phyloP scores from a whole-genome alignment of 2,113 vertebrate species.

The Trematomus loennbergii region DNA sequence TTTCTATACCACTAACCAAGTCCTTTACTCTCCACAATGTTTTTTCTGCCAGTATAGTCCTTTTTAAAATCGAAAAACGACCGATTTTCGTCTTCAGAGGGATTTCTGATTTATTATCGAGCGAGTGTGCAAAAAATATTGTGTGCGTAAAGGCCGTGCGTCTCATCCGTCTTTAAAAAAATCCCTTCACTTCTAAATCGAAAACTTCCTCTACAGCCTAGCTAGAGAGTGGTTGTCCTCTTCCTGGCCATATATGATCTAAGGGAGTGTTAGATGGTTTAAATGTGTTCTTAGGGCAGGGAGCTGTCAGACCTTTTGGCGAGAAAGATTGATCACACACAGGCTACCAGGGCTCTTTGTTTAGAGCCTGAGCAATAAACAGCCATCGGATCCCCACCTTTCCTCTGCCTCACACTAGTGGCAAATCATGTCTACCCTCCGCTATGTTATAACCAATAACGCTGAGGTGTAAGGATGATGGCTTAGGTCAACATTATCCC shows the following conservation, averaged over 20 bases:
- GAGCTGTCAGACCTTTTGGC: constrained; percentile 99
- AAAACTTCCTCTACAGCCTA: constrained; percentile 45
- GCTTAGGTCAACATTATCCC: constrained; percentile 54
- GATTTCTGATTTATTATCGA: constrained; percentile 34
- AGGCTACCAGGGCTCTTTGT: constrained; percentile 97
- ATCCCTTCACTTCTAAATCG: constrained; percentile 38
- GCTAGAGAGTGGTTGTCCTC: constrained; percentile 84
- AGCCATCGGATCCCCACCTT: constrained; percentile 74
- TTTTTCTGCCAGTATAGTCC: constrained; percentile 37
- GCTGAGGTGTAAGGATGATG: constrained; percentile 44
- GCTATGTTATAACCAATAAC: constrained; percentile 54
- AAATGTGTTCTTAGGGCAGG: constrained; percentile 98
- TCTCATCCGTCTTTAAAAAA: constrained; percentile 39
- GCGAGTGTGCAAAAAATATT: background rate
- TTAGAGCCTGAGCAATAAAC: constrained; percentile 99
- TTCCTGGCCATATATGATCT: constrained; percentile 92
- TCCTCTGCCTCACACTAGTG: constrained; percentile 79
- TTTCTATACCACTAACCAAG: constrained; percentile 54
- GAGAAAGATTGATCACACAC: constrained; percentile 97
- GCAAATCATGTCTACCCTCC: constrained; percentile 48
- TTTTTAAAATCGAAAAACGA: constrained; percentile 49
- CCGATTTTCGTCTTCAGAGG: constrained; percentile 4
- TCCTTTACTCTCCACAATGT: constrained; percentile 50
- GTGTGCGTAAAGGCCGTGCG: constrained; percentile 50
- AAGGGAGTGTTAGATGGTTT: constrained; percentile 93